These are phyloP conservation scores for Diprion similis DNA, from an alignment of 1,140 invertebrate genomes.

Conservation along the genomic window DNA sequence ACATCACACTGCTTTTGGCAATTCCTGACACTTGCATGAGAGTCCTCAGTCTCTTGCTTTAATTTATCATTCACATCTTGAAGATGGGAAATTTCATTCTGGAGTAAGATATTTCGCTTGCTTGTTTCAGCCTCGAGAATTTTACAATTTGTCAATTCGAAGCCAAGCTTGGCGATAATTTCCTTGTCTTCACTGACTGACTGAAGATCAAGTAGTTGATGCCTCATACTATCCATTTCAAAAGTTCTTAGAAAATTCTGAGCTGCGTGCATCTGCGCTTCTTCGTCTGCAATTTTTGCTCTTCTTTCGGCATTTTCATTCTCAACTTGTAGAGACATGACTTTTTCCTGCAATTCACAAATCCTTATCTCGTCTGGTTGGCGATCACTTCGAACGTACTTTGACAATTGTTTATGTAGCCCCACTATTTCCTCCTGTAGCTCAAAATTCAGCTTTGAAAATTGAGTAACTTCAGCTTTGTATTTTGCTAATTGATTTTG, in stretches of 20 bases:
- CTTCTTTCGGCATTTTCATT: slow-evolving; percentile 44
- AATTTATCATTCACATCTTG: slow-evolving; percentile 40
- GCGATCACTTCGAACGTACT: slow-evolving; percentile 41
- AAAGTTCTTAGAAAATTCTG: slow-evolving; percentile 48
- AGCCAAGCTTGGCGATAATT: slow-evolving; percentile 63
- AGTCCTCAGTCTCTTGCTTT: slow-evolving; percentile 35
- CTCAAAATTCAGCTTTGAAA: slow-evolving; percentile 48
- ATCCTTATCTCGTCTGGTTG: slow-evolving; percentile 29
- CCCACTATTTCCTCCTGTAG: slow-evolving; percentile 52
- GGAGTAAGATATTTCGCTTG: slow-evolving; percentile 34
- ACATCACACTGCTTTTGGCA: slow-evolving; percentile 40
- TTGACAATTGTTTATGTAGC: slow-evolving; percentile 50
- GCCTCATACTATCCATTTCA: slow-evolving; percentile 68
- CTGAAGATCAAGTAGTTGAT: slow-evolving; percentile 72
- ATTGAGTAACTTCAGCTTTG: slow-evolving; percentile 47
- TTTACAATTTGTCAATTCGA: slow-evolving; percentile 47
- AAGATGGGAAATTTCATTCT: slow-evolving; percentile 40
- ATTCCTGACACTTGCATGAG: slow-evolving; percentile 38
- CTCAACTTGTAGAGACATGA: slow-evolving; percentile 37
- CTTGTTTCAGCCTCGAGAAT: slow-evolving; percentile 39
- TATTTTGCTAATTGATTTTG: slow-evolving; percentile 55
- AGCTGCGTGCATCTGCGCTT: slow-evolving; percentile 41
- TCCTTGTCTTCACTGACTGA: slow-evolving; percentile 69
- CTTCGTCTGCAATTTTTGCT: slow-evolving; percentile 52
- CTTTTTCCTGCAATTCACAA: slow-evolving; percentile 30